Evolutionary conservation across 2,797 vertebrate genomes (phyloP).

Genomic region (Diglossa cyanea): DNA sequence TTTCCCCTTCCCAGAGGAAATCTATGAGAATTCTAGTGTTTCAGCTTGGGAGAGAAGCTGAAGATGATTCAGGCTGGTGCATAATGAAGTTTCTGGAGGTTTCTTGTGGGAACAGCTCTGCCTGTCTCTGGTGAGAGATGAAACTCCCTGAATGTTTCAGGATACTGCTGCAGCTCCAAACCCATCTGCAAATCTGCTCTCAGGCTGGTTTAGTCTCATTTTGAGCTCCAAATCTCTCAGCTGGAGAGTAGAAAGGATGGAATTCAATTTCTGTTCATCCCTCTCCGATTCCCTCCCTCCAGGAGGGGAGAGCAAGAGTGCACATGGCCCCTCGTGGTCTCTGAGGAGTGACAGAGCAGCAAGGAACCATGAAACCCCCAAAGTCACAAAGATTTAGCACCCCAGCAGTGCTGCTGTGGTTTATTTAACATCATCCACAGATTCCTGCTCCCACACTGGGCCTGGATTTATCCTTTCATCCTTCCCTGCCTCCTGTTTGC

Average conservation of each 20-base stretch:
- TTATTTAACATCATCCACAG: neutral
- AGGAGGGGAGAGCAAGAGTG: neutral
- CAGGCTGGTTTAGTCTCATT: neutral
- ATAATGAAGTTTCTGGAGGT: neutral
- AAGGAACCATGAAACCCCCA: fast-evolving
- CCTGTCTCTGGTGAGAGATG: neutral
- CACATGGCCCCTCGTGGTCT: fast-evolving
- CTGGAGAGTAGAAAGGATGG: neutral
- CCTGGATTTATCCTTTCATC: neutral
- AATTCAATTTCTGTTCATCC: neutral
- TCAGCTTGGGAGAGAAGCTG: neutral
- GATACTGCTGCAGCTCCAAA: neutral
- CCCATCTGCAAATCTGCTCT: neutral
- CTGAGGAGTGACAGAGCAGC: neutral
- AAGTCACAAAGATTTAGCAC: fast-evolving
- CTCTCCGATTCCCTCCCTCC: neutral
- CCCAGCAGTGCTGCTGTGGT: neutral
- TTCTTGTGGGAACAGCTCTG: neutral
- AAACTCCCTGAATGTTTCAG: neutral
- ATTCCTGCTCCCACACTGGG: neutral
- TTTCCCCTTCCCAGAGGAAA: neutral
- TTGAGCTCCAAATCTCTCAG: neutral
- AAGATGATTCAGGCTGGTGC: neutral
- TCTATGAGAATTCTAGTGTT: neutral
- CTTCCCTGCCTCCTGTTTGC: neutral